Percentiles rank a stretch among this genome's conserved stretches.
Conservation (phyloP, 2,797 vertebrate genomes). For the Hydrolagus colliei region DNA sequence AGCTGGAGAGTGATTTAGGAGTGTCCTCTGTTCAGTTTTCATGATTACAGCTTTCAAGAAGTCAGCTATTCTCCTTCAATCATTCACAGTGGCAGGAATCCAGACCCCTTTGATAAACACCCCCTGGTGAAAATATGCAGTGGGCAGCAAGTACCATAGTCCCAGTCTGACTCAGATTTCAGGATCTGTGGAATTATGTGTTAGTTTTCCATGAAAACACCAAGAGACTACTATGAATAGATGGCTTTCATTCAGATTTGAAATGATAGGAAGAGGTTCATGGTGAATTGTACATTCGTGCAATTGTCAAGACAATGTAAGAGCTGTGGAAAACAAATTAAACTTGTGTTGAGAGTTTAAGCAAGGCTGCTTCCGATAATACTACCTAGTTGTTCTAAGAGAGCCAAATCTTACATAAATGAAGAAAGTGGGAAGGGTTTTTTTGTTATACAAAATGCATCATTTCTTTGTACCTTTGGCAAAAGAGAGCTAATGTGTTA, state of each 20-base stretch:
- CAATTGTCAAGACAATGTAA: slow-evolving; percentile 44
- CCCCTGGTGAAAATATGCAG: slow-evolving; percentile 38
- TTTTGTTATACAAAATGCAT: slow-evolving; percentile 36
- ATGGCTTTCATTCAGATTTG: slow-evolving; percentile 45
- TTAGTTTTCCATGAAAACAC: slow-evolving; percentile 45
- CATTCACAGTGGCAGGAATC: slow-evolving; percentile 42
- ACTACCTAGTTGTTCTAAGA: slow-evolving; percentile 30
- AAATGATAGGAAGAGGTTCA: slow-evolving; percentile 44
- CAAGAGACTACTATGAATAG: slow-evolving; percentile 45
- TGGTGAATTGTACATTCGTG: slow-evolving; percentile 40
- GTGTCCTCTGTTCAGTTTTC: slow-evolving; percentile 28
- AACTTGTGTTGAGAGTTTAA: slow-evolving; percentile 42
- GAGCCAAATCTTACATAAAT: slow-evolving; percentile 38
- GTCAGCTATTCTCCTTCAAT: slow-evolving; percentile 36
- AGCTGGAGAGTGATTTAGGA: slow-evolving; percentile 14
- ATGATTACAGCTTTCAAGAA: slow-evolving; percentile 28
- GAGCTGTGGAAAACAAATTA: slow-evolving; percentile 39
- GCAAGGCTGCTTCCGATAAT: slow-evolving; percentile 36
- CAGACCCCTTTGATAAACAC: slow-evolving; percentile 19
- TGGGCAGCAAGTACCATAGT: slow-evolving; percentile 39
- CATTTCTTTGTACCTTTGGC: slow-evolving; percentile 13
- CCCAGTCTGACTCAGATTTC: slow-evolving; percentile 46
- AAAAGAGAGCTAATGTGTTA: slow-evolving; percentile 46
- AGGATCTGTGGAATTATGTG: slow-evolving; percentile 41
- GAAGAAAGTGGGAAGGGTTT: slow-evolving; percentile 34